Percentiles rank a stretch among this genome's conserved stretches.
These are phyloP conservation scores for Brachionus asplanchnoidis DNA, from an alignment of 1,140 invertebrate species.

Conservation along the genomic window DNA sequence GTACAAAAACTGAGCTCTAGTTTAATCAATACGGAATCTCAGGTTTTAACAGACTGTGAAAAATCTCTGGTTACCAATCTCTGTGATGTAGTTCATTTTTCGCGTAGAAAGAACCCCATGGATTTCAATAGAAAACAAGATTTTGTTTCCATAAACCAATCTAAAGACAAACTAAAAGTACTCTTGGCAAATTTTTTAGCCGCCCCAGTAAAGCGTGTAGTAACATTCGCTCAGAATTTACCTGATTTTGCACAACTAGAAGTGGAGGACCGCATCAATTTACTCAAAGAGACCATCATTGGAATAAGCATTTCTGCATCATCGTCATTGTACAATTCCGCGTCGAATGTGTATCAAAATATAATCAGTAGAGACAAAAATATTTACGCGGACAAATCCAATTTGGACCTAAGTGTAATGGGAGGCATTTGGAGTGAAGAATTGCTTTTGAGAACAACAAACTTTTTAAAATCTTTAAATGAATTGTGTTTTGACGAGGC, in stretches of 20 bases:
- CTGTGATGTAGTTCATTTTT: background rate
- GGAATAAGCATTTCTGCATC: slow-evolving; percentile 30
- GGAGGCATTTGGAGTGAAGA: background rate
- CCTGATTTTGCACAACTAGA: slow-evolving; percentile 4
- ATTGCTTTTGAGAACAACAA: background rate
- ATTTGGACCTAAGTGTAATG: background rate
- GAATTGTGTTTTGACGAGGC: slow-evolving; percentile 15
- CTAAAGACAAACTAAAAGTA: background rate
- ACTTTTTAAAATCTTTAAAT: slow-evolving; percentile 12
- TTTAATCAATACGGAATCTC: background rate
- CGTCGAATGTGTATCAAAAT: background rate
- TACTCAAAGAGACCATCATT: background rate
- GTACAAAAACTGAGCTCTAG: background rate
- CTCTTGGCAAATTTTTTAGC: slow-evolving; percentile 33
- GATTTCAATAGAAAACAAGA: background rate
- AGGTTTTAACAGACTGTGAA: background rate
- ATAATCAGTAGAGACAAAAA: background rate
- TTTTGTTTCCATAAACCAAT: background rate
- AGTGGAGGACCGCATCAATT: background rate
- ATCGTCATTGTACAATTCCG: background rate
- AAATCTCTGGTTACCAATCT: background rate
- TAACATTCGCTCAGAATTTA: slow-evolving; percentile 19
- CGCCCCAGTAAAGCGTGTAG: slow-evolving; percentile 23
- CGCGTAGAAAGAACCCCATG: background rate
- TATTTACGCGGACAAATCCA: background rate